Evolutionary conservation across 2,113 vertebrate species (phyloP).

Genomic region (Grammomys surdaster): DNA sequence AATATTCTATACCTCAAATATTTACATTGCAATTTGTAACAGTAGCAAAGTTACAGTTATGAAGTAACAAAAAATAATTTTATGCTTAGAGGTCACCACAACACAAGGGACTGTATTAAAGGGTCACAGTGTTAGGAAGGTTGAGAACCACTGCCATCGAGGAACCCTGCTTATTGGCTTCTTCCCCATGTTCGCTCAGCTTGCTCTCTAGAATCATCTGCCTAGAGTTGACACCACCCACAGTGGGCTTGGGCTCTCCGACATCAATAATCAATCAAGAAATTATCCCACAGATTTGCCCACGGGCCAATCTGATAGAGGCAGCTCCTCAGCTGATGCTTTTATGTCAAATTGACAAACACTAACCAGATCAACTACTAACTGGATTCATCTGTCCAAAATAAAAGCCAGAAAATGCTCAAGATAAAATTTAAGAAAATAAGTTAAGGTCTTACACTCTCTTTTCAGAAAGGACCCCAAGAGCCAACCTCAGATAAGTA

Average conservation of each 20-base stretch:
- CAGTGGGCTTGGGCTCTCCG: background rate
- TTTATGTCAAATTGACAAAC: background rate
- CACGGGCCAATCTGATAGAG: background rate
- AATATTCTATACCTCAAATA: no score
- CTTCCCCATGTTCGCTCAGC: background rate
- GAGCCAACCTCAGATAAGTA: background rate
- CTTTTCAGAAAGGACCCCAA: background rate
- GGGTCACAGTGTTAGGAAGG: background rate
- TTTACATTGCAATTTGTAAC: background rate
- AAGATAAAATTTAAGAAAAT: no score
- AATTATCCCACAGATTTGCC: background rate
- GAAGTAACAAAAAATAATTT: background rate
- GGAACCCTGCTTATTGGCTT: background rate
- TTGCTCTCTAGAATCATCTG: background rate
- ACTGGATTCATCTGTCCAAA: background rate
- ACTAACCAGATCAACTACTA: background rate
- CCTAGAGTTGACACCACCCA: background rate
- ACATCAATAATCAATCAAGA: background rate
- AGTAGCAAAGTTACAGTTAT: background rate
- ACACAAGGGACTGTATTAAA: background rate
- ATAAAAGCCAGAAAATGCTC: background rate
- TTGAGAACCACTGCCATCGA: background rate
- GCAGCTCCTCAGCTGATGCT: accelerated
- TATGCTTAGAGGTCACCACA: background rate
- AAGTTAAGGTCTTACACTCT: background rate